phyloP scores from a whole-genome alignment of 2,888 invertebrate species.

The Eristalinus aeneus region DNA sequence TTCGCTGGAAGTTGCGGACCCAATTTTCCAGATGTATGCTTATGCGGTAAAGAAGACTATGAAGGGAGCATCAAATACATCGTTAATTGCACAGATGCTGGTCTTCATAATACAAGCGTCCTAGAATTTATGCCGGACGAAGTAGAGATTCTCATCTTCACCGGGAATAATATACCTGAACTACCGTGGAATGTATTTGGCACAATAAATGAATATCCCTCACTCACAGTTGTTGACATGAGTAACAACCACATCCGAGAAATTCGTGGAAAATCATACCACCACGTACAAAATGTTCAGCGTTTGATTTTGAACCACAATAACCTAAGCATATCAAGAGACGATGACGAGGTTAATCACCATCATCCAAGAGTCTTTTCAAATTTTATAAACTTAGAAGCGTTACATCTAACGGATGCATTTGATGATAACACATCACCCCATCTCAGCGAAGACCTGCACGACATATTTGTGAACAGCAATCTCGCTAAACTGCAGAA shows the following conservation, averaged over 20 bases:
- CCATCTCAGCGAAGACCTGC: constrained; percentile 85
- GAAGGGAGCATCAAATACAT: constrained; percentile 82
- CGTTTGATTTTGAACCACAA: constrained; percentile 88
- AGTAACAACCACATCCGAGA: constrained; percentile 87
- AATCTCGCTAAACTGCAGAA: constrained; percentile 85
- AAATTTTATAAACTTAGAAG: constrained; percentile 86
- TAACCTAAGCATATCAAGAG: constrained; percentile 84
- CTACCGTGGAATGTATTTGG: constrained; percentile 88
- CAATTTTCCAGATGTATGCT: constrained; percentile 82
- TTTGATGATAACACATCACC: constrained; percentile 85
- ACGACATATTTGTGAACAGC: constrained; percentile 87
- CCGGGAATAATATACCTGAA: constrained; percentile 85
- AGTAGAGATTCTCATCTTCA: constrained; percentile 87
- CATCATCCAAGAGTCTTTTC: constrained; percentile 87
- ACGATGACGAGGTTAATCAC: constrained; percentile 82
- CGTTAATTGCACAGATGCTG: constrained; percentile 87
- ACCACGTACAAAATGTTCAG: constrained; percentile 86
- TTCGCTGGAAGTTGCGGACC: constrained; percentile 79
- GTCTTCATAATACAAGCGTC: constrained; percentile 83
- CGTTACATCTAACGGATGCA: constrained; percentile 87
- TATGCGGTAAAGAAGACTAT: constrained; percentile 82
- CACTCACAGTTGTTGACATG: constrained; percentile 86
- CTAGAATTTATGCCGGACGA: constrained; percentile 84
- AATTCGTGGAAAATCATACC: constrained; percentile 88
- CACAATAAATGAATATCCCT: constrained; percentile 82